A percentile compares a stretch with the other conserved stretches of the same genome.
Evolutionary conservation across 1,140 invertebrate genomes (phyloP).

Genomic region (Acromyrmex charruanus): DNA sequence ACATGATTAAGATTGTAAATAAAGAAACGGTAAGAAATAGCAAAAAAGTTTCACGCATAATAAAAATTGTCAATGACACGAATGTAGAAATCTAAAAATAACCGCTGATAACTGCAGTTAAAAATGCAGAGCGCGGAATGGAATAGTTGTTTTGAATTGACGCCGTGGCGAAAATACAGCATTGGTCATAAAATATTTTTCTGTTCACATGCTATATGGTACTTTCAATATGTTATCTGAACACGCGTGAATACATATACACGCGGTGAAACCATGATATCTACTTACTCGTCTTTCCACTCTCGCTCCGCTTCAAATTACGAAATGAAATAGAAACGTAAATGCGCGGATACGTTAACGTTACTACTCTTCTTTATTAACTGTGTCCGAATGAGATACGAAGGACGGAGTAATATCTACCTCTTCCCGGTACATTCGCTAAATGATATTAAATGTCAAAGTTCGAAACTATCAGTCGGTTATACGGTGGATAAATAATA

Average conservation of each 20-base stretch:
- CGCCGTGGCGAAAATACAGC: not conserved
- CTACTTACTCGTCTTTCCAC: constrained; percentile 40
- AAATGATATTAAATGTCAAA: constrained; percentile 63
- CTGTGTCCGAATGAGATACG: constrained; percentile 32
- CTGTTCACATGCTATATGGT: not conserved
- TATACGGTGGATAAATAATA: constrained; percentile 37
- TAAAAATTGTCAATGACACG: not conserved
- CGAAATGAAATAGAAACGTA: constrained; percentile 60
- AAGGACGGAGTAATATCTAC: constrained; percentile 22
- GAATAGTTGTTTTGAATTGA: not conserved
- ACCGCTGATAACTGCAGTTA: not conserved
- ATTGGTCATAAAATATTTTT: constrained; percentile 28
- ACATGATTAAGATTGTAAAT: too few species aligned
- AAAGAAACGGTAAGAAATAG: not conserved
- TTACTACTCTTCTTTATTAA: constrained; percentile 60
- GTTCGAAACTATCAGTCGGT: constrained; percentile 14
- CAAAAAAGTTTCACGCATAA: not conserved
- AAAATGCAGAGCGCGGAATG: not conserved
- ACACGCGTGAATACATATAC: not conserved
- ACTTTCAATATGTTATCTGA: constrained; percentile 23
- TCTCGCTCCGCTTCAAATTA: constrained; percentile 51
- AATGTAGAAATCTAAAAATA: not conserved
- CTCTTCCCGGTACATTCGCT: constrained; percentile 20
- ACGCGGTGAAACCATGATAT: constrained; percentile 1
- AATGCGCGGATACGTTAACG: constrained; percentile 33